Base-by-base conservation (phyloP, 2,888 invertebrate genomes). In the Megaustenia siamemsis region DNA sequence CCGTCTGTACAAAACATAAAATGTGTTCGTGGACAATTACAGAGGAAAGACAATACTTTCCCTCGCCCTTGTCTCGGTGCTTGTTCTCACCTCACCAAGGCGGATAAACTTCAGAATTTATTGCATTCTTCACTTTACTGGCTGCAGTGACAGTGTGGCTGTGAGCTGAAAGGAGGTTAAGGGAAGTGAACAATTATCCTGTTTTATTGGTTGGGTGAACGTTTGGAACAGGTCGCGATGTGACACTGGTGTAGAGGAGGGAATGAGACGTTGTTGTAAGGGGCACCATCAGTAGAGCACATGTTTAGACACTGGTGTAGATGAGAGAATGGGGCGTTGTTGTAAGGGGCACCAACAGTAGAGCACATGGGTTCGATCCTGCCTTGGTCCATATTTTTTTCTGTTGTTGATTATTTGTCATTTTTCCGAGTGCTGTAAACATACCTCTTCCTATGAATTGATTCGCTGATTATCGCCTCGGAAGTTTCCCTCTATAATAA, bases 1-100 rank as follows among this genome's bases (percentile, higher is more conserved):
- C 40, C 28, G 43, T 12, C 43, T 4, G 43, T 78, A 63, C 78
- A 66, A 63, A 45, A 78, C 78, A 78, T 78, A 78, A 78, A 78
- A 78, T n/a, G 38, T 40, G 40, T 66, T 12, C 60, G 43, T 38
- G 8, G 43, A 78, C 77, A 40, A 40, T 40, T 66, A 43, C n/a
- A 32, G 24, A 43, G 38, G 78, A 63, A 45, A 78, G 78, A 78
- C 66, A 78, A 78, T 78, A 78, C 66, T 18, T 60, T 40, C 45
- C n/a, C 10, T 78, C n/a, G 35, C 78, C 78, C 28, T 63, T 45
- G 78, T 43, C 63, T 66, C 15, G 15, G 32, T 43, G 49, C 35
- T 45, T 66, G 63, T 78, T 78, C 43, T n/a, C 78, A 78, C 78
- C 78, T 78, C 28, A 63, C 32, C 66, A 28, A 32, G 40, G 28